phyloP scores from a whole-genome alignment of 2,113 vertebrate genomes.

The Ceyx margarethae region DNA sequence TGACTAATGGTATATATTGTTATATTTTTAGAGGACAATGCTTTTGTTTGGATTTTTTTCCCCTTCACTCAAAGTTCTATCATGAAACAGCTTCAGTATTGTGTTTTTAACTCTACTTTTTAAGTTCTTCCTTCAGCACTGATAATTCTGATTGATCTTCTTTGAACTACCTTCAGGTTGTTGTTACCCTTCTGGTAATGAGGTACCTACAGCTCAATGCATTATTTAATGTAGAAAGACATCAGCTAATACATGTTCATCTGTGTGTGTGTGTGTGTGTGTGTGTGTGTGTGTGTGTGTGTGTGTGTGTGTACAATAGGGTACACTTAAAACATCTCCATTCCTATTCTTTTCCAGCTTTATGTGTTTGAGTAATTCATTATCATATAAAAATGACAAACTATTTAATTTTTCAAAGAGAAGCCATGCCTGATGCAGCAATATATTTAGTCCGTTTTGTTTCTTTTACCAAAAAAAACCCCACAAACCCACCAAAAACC shows the following conservation, averaged over 20 bases:
- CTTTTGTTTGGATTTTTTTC: not conserved
- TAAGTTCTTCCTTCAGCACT: not conserved
- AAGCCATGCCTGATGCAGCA: not conserved
- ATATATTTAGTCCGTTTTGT: not conserved
- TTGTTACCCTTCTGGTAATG: not conserved
- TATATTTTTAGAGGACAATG: not conserved
- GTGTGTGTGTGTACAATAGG: not conserved
- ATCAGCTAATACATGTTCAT: not conserved
- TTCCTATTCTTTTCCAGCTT: not conserved
- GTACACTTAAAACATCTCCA: not conserved
- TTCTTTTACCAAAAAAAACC: not conserved
- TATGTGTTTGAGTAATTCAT: not conserved
- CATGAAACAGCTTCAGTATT: not conserved
- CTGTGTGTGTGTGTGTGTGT: not conserved
- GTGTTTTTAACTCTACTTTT: constrained; percentile 16
- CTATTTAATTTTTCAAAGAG: not conserved
- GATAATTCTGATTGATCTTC: constrained; percentile 12
- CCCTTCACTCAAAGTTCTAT: not conserved
- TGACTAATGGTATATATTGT: not conserved
- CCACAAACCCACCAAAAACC: not conserved
- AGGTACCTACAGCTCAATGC: not conserved
- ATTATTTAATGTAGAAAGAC: constrained; percentile 9
- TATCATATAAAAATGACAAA: not conserved
- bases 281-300: not conserved
- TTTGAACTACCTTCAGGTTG: not conserved